A percentile compares a stretch with the other conserved stretches of the same genome.
Conservation (phyloP, 2,797 vertebrate genomes). For the Anniella stebbinsi region DNA sequence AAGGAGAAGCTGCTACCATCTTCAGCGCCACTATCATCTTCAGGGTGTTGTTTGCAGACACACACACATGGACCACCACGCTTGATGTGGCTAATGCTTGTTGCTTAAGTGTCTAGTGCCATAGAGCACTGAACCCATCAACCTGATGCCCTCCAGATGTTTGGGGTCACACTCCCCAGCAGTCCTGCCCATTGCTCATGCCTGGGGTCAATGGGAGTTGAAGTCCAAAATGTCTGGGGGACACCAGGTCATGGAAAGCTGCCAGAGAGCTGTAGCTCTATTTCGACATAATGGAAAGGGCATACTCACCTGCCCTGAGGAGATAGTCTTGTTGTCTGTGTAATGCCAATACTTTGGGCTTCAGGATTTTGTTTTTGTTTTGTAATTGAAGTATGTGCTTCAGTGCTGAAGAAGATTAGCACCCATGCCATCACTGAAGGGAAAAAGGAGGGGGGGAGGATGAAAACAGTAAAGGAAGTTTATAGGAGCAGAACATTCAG, state of each 20-base stretch:
- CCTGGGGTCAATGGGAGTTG: no score
- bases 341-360: neutral
- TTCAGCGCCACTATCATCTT: no score
- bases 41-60: no score
- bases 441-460: neutral
- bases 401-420: neutral
- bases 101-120: neutral
- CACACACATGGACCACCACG: no score
- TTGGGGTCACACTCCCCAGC: no score
- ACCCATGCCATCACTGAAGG: neutral
- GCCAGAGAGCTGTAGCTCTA: neutral
- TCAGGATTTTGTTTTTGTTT: no score
- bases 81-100: neutral
- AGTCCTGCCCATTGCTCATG: no score
- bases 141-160: no score
- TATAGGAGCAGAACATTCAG: neutral
- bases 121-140: no score
- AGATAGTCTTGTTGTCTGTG: neutral
- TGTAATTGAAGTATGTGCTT: neutral
- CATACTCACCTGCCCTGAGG: neutral
- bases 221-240: no score
- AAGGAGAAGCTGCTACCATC: no score
- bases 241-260: neutral
- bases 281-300: neutral
- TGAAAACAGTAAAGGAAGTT: neutral